A percentile compares a stretch with the other conserved stretches of the same genome.
These are phyloP conservation scores for Falco berigora DNA, from an alignment of 2,797 vertebrate species.

Conservation along the genomic window DNA sequence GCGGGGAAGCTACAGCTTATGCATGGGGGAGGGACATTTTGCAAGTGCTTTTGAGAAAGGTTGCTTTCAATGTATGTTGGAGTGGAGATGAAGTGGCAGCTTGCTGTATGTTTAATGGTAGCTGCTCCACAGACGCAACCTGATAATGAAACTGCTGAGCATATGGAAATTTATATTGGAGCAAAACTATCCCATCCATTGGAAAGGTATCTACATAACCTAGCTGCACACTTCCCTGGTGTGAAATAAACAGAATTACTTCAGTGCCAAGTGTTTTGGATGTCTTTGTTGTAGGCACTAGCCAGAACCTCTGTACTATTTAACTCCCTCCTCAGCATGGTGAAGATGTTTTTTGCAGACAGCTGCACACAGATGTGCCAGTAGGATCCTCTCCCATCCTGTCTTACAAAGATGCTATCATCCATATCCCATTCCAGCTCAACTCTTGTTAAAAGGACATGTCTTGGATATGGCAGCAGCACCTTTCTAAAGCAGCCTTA, in stretches of 20 bases:
- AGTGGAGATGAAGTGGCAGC: neutral
- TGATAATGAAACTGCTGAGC: neutral
- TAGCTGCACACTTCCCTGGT: conserved; percentile 8
- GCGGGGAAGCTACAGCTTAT: neutral
- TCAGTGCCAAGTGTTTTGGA: conserved; percentile 16
- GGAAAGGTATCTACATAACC: neutral
- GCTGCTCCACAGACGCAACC: neutral
- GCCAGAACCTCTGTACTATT: neutral
- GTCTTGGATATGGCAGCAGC: neutral
- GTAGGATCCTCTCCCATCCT: neutral
- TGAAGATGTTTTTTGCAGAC: neutral
- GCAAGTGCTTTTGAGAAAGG: neutral
- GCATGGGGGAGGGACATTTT: neutral
- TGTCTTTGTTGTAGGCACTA: conserved; percentile 34
- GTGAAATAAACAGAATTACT: conserved; percentile 54
- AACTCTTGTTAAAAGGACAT: neutral
- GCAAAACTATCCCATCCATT: neutral
- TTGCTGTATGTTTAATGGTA: neutral
- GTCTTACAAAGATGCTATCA: neutral
- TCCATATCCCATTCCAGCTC: neutral
- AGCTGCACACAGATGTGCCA: neutral
- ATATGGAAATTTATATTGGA: neutral
- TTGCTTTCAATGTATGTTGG: neutral
- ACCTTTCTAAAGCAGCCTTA: neutral
- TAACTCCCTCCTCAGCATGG: neutral